Evolutionary conservation across 2,797 vertebrate genomes (phyloP), one percentile per base, ranked within the genome.

Genomic region (Halcyon smyrnensis): DNA sequence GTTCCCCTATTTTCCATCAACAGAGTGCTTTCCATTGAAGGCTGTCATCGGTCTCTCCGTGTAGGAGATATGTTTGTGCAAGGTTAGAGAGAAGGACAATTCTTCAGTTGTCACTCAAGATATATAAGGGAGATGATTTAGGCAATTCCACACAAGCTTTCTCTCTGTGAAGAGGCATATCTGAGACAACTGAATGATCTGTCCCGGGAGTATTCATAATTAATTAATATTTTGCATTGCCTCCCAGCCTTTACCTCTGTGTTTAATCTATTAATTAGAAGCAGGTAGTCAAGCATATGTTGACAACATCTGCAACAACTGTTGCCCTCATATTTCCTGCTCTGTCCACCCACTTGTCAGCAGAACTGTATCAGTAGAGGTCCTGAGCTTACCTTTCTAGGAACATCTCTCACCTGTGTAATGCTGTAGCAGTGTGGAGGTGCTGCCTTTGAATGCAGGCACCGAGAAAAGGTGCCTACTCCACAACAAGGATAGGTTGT

Each of bases 181-280:
- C 92, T 95, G 86, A 54, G 57, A 65, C 34, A 75, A 39, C 68
- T 87, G 28, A 82, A 79, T 90, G 79, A 74, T 37, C 65, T 82
- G 59, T 11, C 51, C 80, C 60, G 86, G 63, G 46, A 90, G 51
- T 89, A 91, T 86, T 92, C 74, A 41, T 87, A 92, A 80, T 93
- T 93, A 94, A 67, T 91, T 82, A n/a, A 34, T 71, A 71, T 82
- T 86, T 94, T 79, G 82, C 88, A 36, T 88, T 95, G 45, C 74
- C 88, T 85, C 59, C 59, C 63, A 88, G 82, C 13, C 65, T 92
- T 93, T 89, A 92, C 78, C 67, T 79, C 68, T 76, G 27, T 77
- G 39, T 92, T 97, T 91, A 88, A 79, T 93, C 82, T 93, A 54
- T 70, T 97, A 92, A 95, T 96, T 92, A 94, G 79, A 90, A 94